A percentile compares a stretch with the other conserved stretches of the same genome.
Evolutionary conservation across 2,888 invertebrate species (phyloP).

Genomic region (Macrosoma leucophasiata): DNA sequence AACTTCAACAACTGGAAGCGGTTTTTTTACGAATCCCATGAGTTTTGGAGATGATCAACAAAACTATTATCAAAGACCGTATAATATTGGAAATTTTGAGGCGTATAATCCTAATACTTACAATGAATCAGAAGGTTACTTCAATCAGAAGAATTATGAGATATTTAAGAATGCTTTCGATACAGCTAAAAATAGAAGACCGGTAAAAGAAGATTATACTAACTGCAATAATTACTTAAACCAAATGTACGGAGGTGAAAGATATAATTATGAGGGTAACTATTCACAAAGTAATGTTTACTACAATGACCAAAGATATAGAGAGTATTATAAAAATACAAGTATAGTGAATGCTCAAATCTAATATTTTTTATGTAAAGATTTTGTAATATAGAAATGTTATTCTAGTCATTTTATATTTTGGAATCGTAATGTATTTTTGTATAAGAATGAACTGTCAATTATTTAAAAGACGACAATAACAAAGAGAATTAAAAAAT

Average conservation of each 20-base stretch:
- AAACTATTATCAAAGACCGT: slow-evolving; percentile 41
- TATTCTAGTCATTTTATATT: slow-evolving; percentile 35
- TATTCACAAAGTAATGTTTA: slow-evolving; percentile 51
- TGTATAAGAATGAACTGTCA: slow-evolving; percentile 16
- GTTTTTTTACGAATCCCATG: slow-evolving; percentile 63
- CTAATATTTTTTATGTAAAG: slow-evolving; percentile 29
- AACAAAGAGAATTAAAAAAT: slow-evolving; percentile 29
- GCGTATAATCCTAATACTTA: slow-evolving; percentile 29
- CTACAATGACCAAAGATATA: slow-evolving; percentile 58
- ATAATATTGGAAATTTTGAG: slow-evolving; percentile 30
- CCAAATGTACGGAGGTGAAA: too few relatives aligned
- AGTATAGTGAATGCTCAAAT: slow-evolving; percentile 62
- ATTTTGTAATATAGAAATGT: too few relatives aligned
- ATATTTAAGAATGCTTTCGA: slow-evolving; percentile 77
- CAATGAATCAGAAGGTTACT: slow-evolving; percentile 47
- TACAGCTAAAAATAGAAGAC: slow-evolving; percentile 46
- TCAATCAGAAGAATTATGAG: slow-evolving; percentile 73
- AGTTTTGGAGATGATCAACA: slow-evolving; percentile 55
- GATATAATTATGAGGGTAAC: slow-evolving; percentile 39
- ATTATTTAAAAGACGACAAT: slow-evolving; percentile 16
- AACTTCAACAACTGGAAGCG: slow-evolving; percentile 76
- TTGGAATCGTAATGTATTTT: slow-evolving; percentile 24
- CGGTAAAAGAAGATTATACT: slow-evolving; percentile 40
- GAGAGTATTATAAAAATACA: slow-evolving; percentile 55
- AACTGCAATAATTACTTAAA: slow-evolving; percentile 44